Base-by-base conservation (phyloP, 2,888 invertebrate species). In the Macaria notata region DNA sequence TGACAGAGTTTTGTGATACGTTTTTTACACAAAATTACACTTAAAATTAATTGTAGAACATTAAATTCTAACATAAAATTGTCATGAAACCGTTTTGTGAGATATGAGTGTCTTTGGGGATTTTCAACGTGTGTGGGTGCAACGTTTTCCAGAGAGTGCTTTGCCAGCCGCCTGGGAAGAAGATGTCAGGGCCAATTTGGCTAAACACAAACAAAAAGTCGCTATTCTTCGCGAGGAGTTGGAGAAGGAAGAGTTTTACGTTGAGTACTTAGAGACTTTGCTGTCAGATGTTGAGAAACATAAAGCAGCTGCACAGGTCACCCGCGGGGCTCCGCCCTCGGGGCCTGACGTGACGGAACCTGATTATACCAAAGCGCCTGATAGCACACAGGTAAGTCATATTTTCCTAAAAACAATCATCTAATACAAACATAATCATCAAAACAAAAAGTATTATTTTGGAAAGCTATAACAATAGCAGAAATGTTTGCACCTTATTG, bases 111-210 rank as follows among this genome's bases (percentile, higher is more conserved):
- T 97, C 81, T 97, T 96, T 86, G 95, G 95, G 82, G 97, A 97
- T 93, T 97, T 97, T 90, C 96, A 96, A 92, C 95, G 96, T 85
- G 95, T 97, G 88, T 97, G 97, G 97, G 94, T 95, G 91, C 95
- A 97, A 93, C 93, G 97, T 80, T 97, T 97, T 93, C 97, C 97
- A 71, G 96, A 96, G 81, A 96, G 96, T 92, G 95, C 96, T 72
- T 92, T 97, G 75, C 97, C 97, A 83, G 96, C 96, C 82, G 97
- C 97, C 83, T 97, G 97, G 97, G 97, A 97, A 86, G 97, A 96
- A 91, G 97, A 97, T 93, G 97, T 97, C 79, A 94, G 97, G 80
- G 96, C 96, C 71, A 97, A 97, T 92, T 93, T 98, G 75, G 94
- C 95, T 77, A 96, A 96, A 88, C 97, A 98, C 93, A 96, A 96